phyloP scores from a whole-genome alignment of 1,140 invertebrate genomes.

The Drosophila punjabiensis region DNA sequence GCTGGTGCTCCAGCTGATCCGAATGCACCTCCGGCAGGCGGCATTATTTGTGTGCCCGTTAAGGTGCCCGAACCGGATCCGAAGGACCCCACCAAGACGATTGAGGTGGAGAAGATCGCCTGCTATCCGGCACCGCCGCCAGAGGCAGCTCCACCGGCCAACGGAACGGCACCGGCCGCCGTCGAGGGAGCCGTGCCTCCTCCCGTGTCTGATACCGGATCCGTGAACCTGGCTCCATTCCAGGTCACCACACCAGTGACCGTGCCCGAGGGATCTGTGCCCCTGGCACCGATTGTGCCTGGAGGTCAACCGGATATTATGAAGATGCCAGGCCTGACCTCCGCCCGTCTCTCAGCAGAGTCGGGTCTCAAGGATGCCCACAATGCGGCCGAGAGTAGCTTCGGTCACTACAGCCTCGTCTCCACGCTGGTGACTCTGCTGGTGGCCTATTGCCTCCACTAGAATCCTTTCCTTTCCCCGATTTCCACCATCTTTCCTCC shows the following conservation, averaged over 20 bases:
- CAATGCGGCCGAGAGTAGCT: conserved; percentile 21
- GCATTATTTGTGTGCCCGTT: conserved; percentile 76
- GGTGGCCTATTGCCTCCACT: conserved; percentile 67
- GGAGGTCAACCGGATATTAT: conserved; percentile 81
- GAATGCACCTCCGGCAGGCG: conserved; percentile 60
- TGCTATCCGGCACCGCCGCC: conserved; percentile 80
- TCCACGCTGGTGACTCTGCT: conserved; percentile 58
- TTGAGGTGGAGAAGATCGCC: conserved; percentile 78
- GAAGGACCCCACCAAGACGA: conserved; percentile 72
- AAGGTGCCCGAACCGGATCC: conserved; percentile 78
- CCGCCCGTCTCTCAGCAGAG: conserved; percentile 63
- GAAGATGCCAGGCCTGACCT: conserved; percentile 73
- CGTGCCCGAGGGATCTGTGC: conserved; percentile 85
- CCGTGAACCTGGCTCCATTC: conserved; percentile 71
- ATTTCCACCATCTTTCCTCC: background rate
- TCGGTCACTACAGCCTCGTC: conserved; percentile 39
- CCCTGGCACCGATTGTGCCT: conserved; percentile 83
- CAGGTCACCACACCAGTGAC: conserved; percentile 55
- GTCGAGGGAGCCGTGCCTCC: conserved; percentile 4
- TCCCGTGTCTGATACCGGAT: conserved; percentile 16
- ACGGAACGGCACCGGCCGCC: conserved; percentile 32
- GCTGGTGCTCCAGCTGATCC: conserved; percentile 49
- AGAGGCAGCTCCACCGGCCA: conserved; percentile 48
- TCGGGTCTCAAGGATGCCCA: conserved; percentile 64
- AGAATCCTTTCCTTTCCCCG: conserved; percentile 8